Evolutionary conservation across 1,140 invertebrate genomes (phyloP), one percentile per base, ranked within the genome.

Genomic region (Philotrypesis tridentata): DNA sequence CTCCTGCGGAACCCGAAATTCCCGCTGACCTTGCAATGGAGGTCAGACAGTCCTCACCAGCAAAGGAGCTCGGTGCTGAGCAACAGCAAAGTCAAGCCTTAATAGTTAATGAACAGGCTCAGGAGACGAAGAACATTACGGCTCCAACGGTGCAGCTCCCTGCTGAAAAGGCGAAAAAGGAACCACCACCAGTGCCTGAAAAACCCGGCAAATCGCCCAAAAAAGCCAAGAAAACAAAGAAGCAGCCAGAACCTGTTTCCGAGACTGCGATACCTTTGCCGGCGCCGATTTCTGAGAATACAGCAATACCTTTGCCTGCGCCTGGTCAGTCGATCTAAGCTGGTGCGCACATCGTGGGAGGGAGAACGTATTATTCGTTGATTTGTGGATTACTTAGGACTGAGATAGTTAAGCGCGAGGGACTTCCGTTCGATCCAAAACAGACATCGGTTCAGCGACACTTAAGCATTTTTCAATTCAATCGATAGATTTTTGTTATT

Each of bases 251-350:
- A 6, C 89, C 90, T 4, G 79, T 91, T 2, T 91, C 87, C 17
- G 87, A 88, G 3, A 86, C 87, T 77, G 85, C 90, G 23, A 91
- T 91, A 84, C 90, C 90, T 61, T 78, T 91, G 63, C 89, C 89
- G 12, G 77, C 83, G 6, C 88, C 90, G 1, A 78, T 90, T 2
- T 90, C 87, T 12, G 87, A 88, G 2, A 86, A n/a, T n/a, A n/a
- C 87, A 76, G 85, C 90, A 23, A 91, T 92, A 85, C 90, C 91
- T 55, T 80, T 92, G 43, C 90, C 90, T 17, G 79, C 84, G 76
- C 86, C 71, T 63, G 82, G 61, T 0, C 55, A 82, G 12, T 21
- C n/a, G 1, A 79, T 63, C n/a, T 82, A 78, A 76, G 40, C 23
- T 55, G n/a, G n/a, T 17, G 48, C 21, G 21, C 48, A 55, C 21